Conservation (phyloP, 2,113 vertebrate species). For the Oreochromis niloticus region DNA sequence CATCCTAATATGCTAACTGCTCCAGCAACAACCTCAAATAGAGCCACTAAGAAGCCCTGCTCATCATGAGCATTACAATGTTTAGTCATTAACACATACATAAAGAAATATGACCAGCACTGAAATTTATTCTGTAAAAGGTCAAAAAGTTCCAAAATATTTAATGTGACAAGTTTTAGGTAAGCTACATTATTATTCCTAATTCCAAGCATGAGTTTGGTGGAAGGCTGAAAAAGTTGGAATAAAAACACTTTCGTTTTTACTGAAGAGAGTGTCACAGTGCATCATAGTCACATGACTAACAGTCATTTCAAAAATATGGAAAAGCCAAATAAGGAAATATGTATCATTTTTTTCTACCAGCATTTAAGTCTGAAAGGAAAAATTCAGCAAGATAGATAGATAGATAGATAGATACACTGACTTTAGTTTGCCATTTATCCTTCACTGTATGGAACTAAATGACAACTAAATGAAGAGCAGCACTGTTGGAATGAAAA, state of each 20-base stretch:
- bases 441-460: background rate
- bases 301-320: background rate
- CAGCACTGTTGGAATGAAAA: background rate
- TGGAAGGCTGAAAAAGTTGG: background rate
- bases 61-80: background rate
- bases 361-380: background rate
- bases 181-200: background rate
- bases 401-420: background rate
- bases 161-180: background rate
- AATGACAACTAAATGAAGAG: background rate
- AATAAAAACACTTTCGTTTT: background rate
- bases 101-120: background rate
- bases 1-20: background rate
- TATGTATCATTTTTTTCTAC: background rate
- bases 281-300: background rate
- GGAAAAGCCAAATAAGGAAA: background rate
- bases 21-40: background rate
- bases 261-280: background rate
- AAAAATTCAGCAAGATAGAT: background rate
- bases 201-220: background rate
- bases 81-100: background rate
- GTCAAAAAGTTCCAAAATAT: background rate
- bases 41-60: background rate
- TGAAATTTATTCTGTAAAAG: background rate
- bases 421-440: background rate